These are phyloP conservation scores for Melanotaenia nigrans DNA, from an alignment of 2,797 vertebrate species.

Conservation along the genomic window DNA sequence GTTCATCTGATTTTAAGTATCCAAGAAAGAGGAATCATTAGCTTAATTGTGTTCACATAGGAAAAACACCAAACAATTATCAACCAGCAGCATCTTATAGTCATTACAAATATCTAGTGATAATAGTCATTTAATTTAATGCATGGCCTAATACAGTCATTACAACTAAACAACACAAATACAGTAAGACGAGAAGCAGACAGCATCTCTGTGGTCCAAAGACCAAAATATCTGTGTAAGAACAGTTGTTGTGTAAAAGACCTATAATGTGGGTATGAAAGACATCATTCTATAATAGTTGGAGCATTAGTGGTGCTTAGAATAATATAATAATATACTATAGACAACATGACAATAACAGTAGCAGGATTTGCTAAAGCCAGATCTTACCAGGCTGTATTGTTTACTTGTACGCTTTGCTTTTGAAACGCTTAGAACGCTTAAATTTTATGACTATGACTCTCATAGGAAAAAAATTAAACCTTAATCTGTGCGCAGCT, in stretches of 20 bases:
- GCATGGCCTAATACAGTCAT: conserved; percentile 53
- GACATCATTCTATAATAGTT: conserved; percentile 27
- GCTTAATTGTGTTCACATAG: too few species aligned
- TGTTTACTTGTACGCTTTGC: conserved; percentile 3
- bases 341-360: conserved; percentile 11
- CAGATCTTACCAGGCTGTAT: conserved; percentile 12
- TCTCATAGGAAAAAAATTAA: conserved; percentile 32
- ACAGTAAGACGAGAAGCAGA: conserved; percentile 67
- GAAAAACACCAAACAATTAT: too few species aligned
- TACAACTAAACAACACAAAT: conserved; percentile 59
- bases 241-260: conserved; percentile 70
- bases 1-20: too few species aligned
- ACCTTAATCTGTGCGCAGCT: conserved; percentile 32
- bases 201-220: conserved; percentile 60
- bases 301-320: conserved; percentile 23
- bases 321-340: conserved; percentile 30
- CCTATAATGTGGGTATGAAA: conserved; percentile 34
- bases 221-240: conserved; percentile 67
- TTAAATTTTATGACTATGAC: conserved; percentile 12
- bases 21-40: too few species aligned
- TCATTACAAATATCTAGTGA: conserved; percentile 6
- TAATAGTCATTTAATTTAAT: conserved; percentile 51
- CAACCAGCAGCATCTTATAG: too few species aligned
- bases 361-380: not conserved
- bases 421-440: conserved; percentile 21